phyloP scores from a whole-genome alignment of 2,797 vertebrate species.

The Poeciliopsis turneri region DNA sequence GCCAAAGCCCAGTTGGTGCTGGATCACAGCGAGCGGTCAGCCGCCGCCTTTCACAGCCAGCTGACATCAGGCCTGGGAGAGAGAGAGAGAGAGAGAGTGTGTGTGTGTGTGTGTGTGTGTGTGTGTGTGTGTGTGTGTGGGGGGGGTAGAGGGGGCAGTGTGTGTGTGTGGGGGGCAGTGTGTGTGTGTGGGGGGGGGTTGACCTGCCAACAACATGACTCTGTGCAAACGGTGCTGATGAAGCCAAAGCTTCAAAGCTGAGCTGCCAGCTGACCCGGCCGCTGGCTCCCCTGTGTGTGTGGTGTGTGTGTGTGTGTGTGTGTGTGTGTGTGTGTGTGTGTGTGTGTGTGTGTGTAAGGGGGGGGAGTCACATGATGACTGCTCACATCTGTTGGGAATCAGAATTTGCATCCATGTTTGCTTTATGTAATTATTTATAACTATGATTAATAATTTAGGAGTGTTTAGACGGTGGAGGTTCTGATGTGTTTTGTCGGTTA shows the following conservation, averaged over 20 bases:
- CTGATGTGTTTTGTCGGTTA: too few relatives aligned
- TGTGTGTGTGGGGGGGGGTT: neutral
- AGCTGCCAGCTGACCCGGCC: slow-evolving; percentile 72
- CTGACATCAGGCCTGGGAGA: slow-evolving; percentile 89
- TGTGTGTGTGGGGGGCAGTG: too few relatives aligned
- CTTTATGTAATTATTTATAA: too few relatives aligned
- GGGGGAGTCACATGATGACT: too few relatives aligned
- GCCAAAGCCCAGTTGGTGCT: slow-evolving; percentile 91
- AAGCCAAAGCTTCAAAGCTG: slow-evolving; percentile 66
- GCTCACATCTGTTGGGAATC: too few relatives aligned
- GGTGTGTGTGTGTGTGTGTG: too few relatives aligned
- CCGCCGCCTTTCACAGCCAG: slow-evolving; percentile 90
- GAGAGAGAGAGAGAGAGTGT: slow-evolving; percentile 50
- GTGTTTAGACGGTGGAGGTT: too few relatives aligned
- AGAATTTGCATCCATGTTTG: too few relatives aligned
- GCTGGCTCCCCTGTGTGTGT: slow-evolving; percentile 41
- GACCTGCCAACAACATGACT: slow-evolving; percentile 73
- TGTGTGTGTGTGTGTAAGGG: too few relatives aligned
- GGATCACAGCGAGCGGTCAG: slow-evolving; percentile 78
- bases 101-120: neutral
- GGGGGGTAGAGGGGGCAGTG: too few relatives aligned
- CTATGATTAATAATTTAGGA: too few relatives aligned
- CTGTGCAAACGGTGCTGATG: slow-evolving; percentile 52
- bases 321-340: too few relatives aligned
- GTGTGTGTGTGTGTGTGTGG: slow-evolving; percentile 16